Conservation (phyloP, 2,113 vertebrate species). For the Epinephelus lanceolatus region DNA sequence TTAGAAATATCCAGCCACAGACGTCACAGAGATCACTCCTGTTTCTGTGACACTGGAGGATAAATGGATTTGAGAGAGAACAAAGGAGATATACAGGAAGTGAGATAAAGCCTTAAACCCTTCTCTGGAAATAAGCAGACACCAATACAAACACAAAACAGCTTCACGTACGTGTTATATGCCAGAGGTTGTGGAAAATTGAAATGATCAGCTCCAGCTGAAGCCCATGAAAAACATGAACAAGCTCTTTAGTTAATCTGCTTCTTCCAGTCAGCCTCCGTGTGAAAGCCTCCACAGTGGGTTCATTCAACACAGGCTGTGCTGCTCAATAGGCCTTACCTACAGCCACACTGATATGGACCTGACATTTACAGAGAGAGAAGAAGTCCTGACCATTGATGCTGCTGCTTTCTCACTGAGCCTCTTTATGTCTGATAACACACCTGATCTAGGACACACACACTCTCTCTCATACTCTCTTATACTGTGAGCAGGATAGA, state of each 20-base stretch:
- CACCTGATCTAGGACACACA: no score
- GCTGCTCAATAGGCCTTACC: constrained; percentile 35
- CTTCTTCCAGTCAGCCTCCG: constrained; percentile 30
- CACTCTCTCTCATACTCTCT: no score
- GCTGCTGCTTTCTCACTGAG: not conserved
- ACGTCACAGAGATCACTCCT: not conserved
- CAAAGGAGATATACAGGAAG: constrained; percentile 17
- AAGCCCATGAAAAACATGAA: constrained; percentile 41
- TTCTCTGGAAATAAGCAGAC: constrained; percentile 8
- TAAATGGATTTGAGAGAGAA: constrained; percentile 5
- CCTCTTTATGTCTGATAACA: no score
- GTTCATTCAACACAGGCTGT: constrained; percentile 13
- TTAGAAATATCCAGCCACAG: not conserved
- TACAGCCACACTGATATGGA: constrained; percentile 21
- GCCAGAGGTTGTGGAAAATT: constrained; percentile 21
- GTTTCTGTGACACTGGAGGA: constrained; percentile 11
- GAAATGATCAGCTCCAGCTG: constrained; percentile 23
- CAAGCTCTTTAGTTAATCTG: constrained; percentile 42
- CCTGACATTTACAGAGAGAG: constrained; percentile 19
- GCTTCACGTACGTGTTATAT: not conserved
- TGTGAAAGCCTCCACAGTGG: constrained; percentile 4
- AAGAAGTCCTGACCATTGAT: constrained; percentile 23
- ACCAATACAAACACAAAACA: not conserved
- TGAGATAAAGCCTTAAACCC: constrained; percentile 20
- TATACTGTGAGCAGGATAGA: not conserved